Evolutionary conservation across 1,140 invertebrate species (phyloP).

Genomic region (Tetragonula clypearis): DNA sequence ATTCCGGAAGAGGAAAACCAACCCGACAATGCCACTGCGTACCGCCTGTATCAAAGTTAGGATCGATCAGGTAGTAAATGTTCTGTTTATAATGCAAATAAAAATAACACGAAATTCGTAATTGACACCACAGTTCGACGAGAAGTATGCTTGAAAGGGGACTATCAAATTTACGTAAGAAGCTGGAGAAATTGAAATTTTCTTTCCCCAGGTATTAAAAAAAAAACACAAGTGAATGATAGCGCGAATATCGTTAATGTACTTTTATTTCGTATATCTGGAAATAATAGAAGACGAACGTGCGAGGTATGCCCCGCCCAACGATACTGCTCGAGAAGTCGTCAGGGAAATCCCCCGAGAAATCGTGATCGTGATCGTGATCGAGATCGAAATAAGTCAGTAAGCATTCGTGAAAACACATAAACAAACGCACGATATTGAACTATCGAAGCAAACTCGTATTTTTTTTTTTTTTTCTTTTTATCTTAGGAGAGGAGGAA

Average conservation of each 20-base stretch:
- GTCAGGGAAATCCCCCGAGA: too few species aligned
- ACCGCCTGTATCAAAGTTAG: slow-evolving; percentile 4
- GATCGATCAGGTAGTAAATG: slow-evolving; percentile 4
- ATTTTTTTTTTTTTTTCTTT: neutral
- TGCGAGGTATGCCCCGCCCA: neutral
- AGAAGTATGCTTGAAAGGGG: slow-evolving; percentile 12
- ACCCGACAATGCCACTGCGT: neutral
- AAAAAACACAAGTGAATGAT: neutral
- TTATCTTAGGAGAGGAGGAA: slow-evolving; percentile 6
- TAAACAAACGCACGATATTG: neutral
- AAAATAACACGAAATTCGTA: neutral
- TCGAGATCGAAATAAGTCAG: neutral
- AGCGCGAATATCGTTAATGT: neutral
- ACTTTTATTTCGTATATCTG: neutral
- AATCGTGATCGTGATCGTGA: too few species aligned
- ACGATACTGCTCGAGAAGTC: neutral
- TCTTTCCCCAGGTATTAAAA: neutral
- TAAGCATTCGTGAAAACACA: neutral
- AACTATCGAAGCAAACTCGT: neutral
- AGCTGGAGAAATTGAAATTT: neutral
- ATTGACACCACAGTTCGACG: neutral
- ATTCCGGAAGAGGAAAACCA: neutral
- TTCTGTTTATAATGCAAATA: neutral
- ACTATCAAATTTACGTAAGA: slow-evolving; percentile 3
- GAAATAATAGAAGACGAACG: neutral